Evolutionary conservation across 2,113 vertebrate genomes (phyloP).

Genomic region (Vulpes ferrilata): DNA sequence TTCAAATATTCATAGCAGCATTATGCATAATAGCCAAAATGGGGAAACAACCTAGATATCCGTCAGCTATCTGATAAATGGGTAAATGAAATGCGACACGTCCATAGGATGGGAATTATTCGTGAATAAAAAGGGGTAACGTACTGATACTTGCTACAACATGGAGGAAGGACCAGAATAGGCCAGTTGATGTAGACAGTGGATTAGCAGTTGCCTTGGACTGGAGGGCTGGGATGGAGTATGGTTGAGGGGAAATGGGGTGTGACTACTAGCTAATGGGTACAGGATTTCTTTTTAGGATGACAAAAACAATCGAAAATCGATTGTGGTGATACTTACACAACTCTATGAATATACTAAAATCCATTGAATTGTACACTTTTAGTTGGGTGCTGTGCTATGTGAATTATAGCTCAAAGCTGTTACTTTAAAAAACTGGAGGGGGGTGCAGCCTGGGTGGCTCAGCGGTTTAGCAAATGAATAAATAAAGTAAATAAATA

Average conservation of each 20-base stretch:
- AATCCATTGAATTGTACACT: not conserved
- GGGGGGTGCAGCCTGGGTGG: too few relatives aligned
- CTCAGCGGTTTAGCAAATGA: too few relatives aligned
- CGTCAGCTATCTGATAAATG: not conserved
- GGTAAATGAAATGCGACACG: not conserved
- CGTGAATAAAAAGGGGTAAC: not conserved
- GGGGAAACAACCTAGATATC: not conserved
- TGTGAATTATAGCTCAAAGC: not conserved
- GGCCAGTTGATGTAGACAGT: not conserved
- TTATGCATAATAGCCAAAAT: not conserved
- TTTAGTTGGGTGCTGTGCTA: not conserved
- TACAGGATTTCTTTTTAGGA: not conserved
- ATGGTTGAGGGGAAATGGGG: not conserved
- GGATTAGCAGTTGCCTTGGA: not conserved
- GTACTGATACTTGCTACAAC: not conserved
- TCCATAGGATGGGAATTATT: not conserved
- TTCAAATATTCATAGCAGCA: not conserved
- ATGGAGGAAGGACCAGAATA: not conserved
- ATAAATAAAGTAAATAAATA: too few relatives aligned
- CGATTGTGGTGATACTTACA: not conserved
- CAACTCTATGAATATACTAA: not conserved
- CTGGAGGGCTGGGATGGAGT: not conserved
- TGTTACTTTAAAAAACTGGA: not conserved
- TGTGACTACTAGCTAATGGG: not conserved
- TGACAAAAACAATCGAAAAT: not conserved